These are phyloP conservation scores for Pterobdella sp. DNA, from an alignment of 2,888 invertebrate species.

Conservation along the genomic window DNA sequence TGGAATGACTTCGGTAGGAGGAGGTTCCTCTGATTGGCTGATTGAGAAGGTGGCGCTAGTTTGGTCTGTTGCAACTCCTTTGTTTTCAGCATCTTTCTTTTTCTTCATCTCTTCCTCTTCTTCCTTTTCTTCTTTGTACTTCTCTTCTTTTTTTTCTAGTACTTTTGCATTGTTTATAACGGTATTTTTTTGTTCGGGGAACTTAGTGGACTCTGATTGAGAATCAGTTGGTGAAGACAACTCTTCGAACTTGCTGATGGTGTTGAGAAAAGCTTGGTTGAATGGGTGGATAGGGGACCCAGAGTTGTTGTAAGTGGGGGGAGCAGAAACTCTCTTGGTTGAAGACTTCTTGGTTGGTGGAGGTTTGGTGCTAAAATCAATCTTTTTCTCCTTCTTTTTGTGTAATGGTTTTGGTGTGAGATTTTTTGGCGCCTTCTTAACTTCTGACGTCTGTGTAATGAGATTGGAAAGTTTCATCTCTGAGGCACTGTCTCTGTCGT, in stretches of 20 bases:
- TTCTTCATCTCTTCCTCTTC: not conserved
- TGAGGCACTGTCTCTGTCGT: not conserved
- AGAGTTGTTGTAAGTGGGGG: not conserved
- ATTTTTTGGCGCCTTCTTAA: not conserved
- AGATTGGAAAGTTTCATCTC: not conserved
- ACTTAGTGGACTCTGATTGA: not conserved
- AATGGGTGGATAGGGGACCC: not conserved
- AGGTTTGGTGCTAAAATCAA: not conserved
- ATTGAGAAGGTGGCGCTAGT: too few relatives aligned
- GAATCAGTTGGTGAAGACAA: not conserved
- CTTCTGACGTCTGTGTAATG: not conserved
- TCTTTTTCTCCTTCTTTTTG: not conserved
- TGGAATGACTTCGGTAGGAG: too few relatives aligned
- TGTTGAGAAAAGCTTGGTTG: constrained; percentile 2
- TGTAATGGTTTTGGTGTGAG: not conserved
- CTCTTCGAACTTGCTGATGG: constrained; percentile 1
- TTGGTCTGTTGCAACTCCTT: too few relatives aligned
- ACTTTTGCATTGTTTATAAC: not conserved
- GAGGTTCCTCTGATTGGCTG: too few relatives aligned
- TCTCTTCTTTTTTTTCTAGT: not conserved
- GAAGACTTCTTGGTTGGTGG: not conserved
- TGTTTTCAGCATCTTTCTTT: not conserved
- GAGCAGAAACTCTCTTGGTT: not conserved
- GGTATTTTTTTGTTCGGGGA: not conserved
- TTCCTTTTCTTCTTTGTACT: not conserved